These are phyloP conservation scores for Tolypeutes matacus DNA, from an alignment of 2,797 vertebrate genomes.

Conservation along the genomic window DNA sequence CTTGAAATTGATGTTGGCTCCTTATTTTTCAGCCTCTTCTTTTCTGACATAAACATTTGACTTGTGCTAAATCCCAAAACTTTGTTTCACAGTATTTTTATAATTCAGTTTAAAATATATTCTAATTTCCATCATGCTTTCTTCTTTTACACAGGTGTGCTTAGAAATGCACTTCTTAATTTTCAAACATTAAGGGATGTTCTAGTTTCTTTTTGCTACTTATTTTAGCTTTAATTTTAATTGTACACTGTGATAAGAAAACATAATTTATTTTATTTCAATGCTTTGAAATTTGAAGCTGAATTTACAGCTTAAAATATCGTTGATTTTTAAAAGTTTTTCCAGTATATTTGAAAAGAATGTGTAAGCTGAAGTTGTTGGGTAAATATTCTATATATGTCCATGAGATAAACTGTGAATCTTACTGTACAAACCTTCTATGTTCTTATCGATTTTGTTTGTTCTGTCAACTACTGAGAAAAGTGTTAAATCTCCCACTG, in stretches of 20 bases:
- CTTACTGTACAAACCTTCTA: neutral
- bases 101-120: neutral
- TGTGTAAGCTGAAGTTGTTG: neutral
- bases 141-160: neutral
- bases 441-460: neutral
- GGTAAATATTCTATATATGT: neutral
- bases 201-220: neutral
- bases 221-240: conserved; percentile 30
- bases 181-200: neutral
- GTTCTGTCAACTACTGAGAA: conserved; percentile 23
- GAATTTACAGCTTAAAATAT: conserved; percentile 30
- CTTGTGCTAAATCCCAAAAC: neutral
- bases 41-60: neutral
- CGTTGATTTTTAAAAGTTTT: neutral
- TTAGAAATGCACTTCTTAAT: neutral
- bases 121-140: conserved; percentile 1
- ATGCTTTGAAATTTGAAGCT: neutral
- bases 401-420: neutral
- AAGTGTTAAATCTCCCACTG: neutral
- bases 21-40: neutral
- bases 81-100: neutral
- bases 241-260: neutral
- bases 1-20: neutral
- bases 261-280: neutral
- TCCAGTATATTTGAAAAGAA: neutral